Evolutionary conservation across 2,797 vertebrate genomes (phyloP).

Genomic region (Epinephelus awoara): DNA sequence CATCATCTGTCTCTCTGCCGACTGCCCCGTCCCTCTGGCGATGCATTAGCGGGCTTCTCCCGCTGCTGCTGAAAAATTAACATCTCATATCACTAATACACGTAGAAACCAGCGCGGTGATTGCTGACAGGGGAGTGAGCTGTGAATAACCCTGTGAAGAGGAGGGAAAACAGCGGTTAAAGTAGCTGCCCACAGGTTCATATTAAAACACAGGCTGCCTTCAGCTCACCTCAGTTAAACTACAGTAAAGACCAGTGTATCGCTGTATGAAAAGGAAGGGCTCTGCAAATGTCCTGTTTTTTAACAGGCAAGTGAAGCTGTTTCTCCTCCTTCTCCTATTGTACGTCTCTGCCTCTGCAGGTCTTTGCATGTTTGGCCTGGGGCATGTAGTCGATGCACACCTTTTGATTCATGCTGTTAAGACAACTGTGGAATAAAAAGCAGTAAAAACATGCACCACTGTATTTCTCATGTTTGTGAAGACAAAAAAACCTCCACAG

Average conservation of each 20-base stretch:
- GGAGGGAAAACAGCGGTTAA: conserved; percentile 30
- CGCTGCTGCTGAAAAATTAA: conserved; percentile 59
- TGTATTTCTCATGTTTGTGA: conserved; percentile 4
- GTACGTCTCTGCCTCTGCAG: conserved; percentile 30
- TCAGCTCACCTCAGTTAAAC: conserved; percentile 34
- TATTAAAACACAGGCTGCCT: background rate
- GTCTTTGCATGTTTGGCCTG: conserved; percentile 44
- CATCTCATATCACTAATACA: conserved; percentile 47
- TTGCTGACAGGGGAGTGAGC: conserved; percentile 33
- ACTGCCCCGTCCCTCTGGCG: conserved; percentile 40
- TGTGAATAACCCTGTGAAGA: conserved; percentile 24
- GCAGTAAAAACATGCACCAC: conserved; percentile 8
- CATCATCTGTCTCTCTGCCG: conserved; percentile 44
- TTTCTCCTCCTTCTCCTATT: conserved; percentile 34
- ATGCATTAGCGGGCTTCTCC: conserved; percentile 44
- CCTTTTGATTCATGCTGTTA: conserved; percentile 51
- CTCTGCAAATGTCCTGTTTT: conserved; percentile 20
- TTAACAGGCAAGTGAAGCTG: conserved; percentile 16
- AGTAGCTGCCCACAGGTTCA: conserved; percentile 20
- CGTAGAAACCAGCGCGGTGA: conserved; percentile 9
- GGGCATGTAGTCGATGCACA: conserved; percentile 30
- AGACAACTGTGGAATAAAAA: conserved; percentile 16
- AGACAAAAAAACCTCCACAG: background rate
- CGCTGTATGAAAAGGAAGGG: conserved; percentile 9
- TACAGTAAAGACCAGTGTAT: conserved; percentile 17